Percentiles rank a stretch among this genome's conserved stretches.
phyloP scores from a whole-genome alignment of 2,888 invertebrate species.

The Dorcus hopei region DNA sequence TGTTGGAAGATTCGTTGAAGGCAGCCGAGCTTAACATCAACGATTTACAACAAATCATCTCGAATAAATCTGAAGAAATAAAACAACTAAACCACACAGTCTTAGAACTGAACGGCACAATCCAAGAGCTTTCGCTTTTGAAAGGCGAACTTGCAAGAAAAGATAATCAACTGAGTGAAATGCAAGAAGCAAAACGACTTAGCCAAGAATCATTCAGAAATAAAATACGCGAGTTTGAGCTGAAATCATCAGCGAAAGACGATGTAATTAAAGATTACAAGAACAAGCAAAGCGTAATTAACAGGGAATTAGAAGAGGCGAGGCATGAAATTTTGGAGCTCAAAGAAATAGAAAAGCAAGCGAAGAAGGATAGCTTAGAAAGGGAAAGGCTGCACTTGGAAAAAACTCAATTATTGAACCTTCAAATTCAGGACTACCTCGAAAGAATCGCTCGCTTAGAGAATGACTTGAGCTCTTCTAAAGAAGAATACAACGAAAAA shows the following conservation, averaged over 20 bases:
- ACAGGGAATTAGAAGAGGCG: background rate
- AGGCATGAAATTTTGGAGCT: constrained; percentile 1
- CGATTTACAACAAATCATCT: constrained; percentile 13
- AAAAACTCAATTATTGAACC: constrained; percentile 11
- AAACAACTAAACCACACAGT: constrained; percentile 11
- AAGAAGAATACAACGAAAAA: constrained; percentile 5
- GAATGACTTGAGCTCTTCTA: constrained; percentile 10
- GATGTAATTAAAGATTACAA: constrained; percentile 1
- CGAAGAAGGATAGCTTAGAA: constrained; percentile 5
- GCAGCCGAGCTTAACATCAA: constrained; percentile 11
- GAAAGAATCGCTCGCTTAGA: constrained; percentile 13
- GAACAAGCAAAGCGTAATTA: background rate
- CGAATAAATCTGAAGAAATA: constrained; percentile 17
- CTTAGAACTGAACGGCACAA: constrained; percentile 14
- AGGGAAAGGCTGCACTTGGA: constrained; percentile 11
- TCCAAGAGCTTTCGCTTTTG: constrained; percentile 17
- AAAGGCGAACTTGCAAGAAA: constrained; percentile 6
- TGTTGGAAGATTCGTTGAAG: constrained; percentile 12
- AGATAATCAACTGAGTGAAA: constrained; percentile 6
- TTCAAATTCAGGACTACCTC: constrained; percentile 14
- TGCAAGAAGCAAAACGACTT: background rate
- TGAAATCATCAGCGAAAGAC: constrained; percentile 9
- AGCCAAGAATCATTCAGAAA: constrained; percentile 15
- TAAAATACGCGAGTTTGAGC: constrained; percentile 12
- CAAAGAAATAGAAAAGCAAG: constrained; percentile 5